Base-by-base conservation (phyloP, 2,888 invertebrate species). In the Smittia aterrima region DNA sequence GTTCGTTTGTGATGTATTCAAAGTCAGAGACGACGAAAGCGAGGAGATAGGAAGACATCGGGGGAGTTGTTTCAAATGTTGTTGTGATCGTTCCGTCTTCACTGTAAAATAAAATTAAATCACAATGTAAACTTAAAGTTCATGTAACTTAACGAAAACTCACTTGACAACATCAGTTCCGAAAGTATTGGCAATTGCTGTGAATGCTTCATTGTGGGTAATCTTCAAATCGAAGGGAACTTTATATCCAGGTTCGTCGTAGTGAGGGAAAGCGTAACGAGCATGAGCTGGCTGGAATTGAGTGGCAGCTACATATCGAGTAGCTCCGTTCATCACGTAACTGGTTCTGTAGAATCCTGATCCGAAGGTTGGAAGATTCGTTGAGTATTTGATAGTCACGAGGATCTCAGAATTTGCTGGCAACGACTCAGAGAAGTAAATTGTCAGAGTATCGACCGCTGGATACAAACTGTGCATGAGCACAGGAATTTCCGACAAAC, bases 1-100 rank as follows among this genome's bases (percentile, higher is more conserved):
- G 18, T 53, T 20, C 20, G 58, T 67, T 67, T 1, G 54, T 24
- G 18, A 66, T 27, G 13, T 11, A 47, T 25, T 11, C 62, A 9
- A 74, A 32, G 38, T 74, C 74, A 47, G 66, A 64, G 0, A 74
- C 66, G 1, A 74, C 18, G 13, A 66, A 74, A 20, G 74, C 74
- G 0, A 53, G 9, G 1, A 74, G 22, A 22, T 74, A 74, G 7
- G 74, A 27, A 16, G 58, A 54, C 74, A 74, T 74, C 1, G 16
- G 9, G 0, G 74, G 66, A 11, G 74, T 25, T 41, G 74, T 38
- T 24, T 11, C 4, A 25, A 74, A 74, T 75, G 84, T 18, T 62
- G 72, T 72, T 38, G 62, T 58, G 1, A 62, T 22, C 13, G 72
- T 72, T 16, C 27, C 74, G 4, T 64, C 74, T 11, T n/a, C 22